Base-by-base conservation (phyloP, 2,797 vertebrate species). In the Luscinia megarhynchos region DNA sequence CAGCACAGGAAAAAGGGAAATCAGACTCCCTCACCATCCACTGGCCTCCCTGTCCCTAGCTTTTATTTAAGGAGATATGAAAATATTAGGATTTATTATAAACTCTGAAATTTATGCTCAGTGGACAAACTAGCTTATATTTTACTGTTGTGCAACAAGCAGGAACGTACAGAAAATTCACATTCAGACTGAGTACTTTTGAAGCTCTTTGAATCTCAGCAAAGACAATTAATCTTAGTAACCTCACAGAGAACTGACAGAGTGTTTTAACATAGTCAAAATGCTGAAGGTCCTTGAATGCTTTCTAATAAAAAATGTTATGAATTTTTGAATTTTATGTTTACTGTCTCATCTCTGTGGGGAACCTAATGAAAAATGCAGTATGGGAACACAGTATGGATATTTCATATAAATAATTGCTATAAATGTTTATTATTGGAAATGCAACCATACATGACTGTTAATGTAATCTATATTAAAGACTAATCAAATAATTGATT, bases 201-300 rank as follows among this genome's bases (percentile, higher is more conserved):
- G 70, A 81, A 93, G 50, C 51, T 68, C 50, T 86, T 27, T 50
- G 78, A 87, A 86, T 81, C 67, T 72, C 64, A 93, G 61, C 67
- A 94, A 94, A 91, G 53, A 72, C 76, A 92, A 93, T 93, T 96
- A 91, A 95, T 91, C 92, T 86, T 79, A 29, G 43, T 62, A 89
- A 91, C 79, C 23, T 7, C 67, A 78, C 21, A 72, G n/a, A 80
- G 61, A 96, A 90, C 43, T 67, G 79, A 83, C 63, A 85, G 75
- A 80, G 79, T 84, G 81, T 87, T 93, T 91, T 88, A 93, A 76
- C 63, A 58, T 6, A 84, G 91, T 67, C 82, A 83, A 27, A 95
- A 87, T 34, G 50, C 54, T 85, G 70, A 67, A 93, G 53, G 80
- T 74, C 53, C 76, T 77, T 89, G 67, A 87, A 90, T 63, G 61